phyloP scores from a whole-genome alignment of 2,113 vertebrate genomes.

The Macrotus californicus region DNA sequence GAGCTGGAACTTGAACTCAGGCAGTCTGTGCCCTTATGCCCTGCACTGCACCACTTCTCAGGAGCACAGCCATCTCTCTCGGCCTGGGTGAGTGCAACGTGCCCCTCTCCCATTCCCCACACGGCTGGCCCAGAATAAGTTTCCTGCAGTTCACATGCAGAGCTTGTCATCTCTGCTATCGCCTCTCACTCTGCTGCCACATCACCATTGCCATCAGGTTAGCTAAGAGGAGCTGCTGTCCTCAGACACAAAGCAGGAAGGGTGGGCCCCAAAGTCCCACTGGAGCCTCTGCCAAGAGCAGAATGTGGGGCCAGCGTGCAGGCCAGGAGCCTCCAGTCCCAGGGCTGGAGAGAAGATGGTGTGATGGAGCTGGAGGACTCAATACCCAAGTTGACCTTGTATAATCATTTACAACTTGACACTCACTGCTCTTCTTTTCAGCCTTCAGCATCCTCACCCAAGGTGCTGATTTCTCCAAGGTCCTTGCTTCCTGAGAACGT shows the following conservation, averaged over 20 bases:
- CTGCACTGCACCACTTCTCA: neutral
- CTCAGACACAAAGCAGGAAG: neutral
- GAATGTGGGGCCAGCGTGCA: fast-evolving
- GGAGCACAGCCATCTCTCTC: neutral
- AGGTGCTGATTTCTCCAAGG: slow-evolving; percentile 24
- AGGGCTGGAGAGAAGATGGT: neutral
- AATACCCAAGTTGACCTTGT: neutral
- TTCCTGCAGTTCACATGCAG: neutral
- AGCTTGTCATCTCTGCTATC: neutral
- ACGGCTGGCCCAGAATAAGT: neutral
- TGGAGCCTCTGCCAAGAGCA: neutral
- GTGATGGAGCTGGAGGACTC: neutral
- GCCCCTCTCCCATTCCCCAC: neutral
- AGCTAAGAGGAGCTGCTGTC: neutral
- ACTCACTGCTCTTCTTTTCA: neutral
- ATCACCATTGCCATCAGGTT: neutral
- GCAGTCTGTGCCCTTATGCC: neutral
- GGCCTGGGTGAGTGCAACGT: neutral
- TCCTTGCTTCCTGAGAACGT: neutral
- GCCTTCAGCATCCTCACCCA: neutral
- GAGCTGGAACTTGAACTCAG: neutral
- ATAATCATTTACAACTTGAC: slow-evolving; percentile 33
- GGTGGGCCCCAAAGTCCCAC: neutral
- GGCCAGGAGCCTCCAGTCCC: neutral
- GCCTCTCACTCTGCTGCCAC: neutral